Evolutionary conservation across 2,888 invertebrate genomes (phyloP), one percentile per base, ranked within the genome.

Genomic region (Acrobasis suavella): DNA sequence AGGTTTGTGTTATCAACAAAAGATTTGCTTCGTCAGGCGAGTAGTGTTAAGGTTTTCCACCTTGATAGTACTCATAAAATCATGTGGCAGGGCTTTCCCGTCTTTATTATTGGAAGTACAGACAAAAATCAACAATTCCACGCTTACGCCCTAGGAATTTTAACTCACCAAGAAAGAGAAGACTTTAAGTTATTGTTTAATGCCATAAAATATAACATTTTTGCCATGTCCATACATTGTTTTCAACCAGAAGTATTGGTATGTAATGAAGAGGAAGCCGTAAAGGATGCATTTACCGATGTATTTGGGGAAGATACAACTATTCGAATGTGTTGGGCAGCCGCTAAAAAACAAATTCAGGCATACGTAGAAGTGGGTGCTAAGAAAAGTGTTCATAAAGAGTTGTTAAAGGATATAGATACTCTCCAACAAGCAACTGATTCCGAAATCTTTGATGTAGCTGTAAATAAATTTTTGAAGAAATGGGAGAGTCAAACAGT

Each of bases 311-410:
- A 64, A 54, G 68, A 74, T 60, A 50, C 62, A 16, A 65, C 58
- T 51, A 64, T 72, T 56, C 55, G 69, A 49, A 75, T 75, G 74
- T 76, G 72, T 61, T 71, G 71, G 72, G 68, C 70, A 62, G 68
- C 73, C 63, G 70, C 70, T 51, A 73, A 73, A 68, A 74, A 60
- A 67, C 72, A 73, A 60, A 69, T 70, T 58, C 67, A 67, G 54
- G 62, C 62, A 62, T 58, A 65, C 55, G 65, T 71, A 52, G 72
- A 73, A 49, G 64, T 66, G 63, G 50, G 39, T 62, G 55, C 60
- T 52, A 56, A 52, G 55, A 71, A 70, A 59, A 67, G 60, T 63
- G 50, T 64, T 54, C 64, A 64, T 38, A 67, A 67, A 67, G 62
- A 67, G 39, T 60, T 69, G 42, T 65, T 69, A 67, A 42, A 62